These are phyloP conservation scores for Telenomus remus DNA, from an alignment of 1,140 invertebrate species.

Conservation along the genomic window DNA sequence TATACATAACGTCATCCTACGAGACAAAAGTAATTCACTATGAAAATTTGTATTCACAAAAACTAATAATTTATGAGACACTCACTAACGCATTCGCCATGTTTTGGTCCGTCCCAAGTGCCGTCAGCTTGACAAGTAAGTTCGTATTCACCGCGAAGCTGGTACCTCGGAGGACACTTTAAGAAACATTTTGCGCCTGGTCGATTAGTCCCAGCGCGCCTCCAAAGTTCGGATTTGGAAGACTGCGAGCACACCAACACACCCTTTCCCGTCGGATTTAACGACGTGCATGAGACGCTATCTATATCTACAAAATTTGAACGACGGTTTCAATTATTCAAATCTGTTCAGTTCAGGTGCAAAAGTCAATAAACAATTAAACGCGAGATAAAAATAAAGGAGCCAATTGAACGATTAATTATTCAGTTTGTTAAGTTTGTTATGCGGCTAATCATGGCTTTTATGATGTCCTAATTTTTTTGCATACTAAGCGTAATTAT, in stretches of 20 bases:
- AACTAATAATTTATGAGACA: conserved; percentile 17
- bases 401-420: too few species aligned
- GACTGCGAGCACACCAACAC: conserved; percentile 70
- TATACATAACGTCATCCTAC: too few species aligned
- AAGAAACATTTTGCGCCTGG: conserved; percentile 73
- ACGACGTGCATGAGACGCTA: conserved; percentile 63
- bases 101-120: conserved; percentile 71
- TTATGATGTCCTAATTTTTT: too few species aligned
- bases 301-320: conserved; percentile 24
- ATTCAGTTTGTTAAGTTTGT: too few species aligned
- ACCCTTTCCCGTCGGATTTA: conserved; percentile 68
- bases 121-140: conserved; percentile 69
- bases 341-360: too few species aligned
- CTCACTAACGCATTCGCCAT: conserved; percentile 74
- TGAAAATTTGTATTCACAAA: too few species aligned
- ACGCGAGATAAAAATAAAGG: too few species aligned
- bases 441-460: too few species aligned
- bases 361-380: too few species aligned
- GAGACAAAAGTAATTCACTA: too few species aligned
- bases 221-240: conserved; percentile 60
- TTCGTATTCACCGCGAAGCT: conserved; percentile 72
- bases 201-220: conserved; percentile 60
- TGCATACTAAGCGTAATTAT: neutral
- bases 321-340: neutral
- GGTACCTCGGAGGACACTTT: conserved; percentile 71